Base-by-base conservation (phyloP, 2,888 invertebrate species). In the Cryptus armator region DNA sequence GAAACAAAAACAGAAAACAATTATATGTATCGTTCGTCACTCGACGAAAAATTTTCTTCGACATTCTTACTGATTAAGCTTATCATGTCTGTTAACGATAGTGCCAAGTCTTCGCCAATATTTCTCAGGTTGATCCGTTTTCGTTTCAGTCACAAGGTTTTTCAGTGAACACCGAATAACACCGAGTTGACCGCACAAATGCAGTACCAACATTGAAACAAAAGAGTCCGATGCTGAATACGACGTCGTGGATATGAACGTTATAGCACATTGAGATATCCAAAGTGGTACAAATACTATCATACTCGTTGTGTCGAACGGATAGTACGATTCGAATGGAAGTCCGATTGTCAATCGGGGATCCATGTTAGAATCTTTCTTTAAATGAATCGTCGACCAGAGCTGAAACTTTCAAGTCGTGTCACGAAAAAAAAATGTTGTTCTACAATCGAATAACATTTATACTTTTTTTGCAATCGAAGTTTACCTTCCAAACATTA, bases 11-110 rank as follows among this genome's bases (percentile, higher is more conserved):
- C 56, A 77, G 32, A 10, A 77, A 72, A 46, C 56, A 70, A 51
- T 53, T 14, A 24, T 51, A 51, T 51, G 19, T 16, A 56, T 59
- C 24, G 1, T 24, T 64, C 4, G 53, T 51, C 7, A 16, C 51
- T 16, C 51, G 37, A 16, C 51, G 16, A 51, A 1, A 51, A 1
- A 19, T 48, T 3, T 48, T 6, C 6, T 6, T 16, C 19, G 51
- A 7, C n/a, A 16, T 51, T 79, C 37, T 43, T 51, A 79, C 77
- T 70, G 43, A 86, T 89, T 86, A 19, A 70, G 24, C 77, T 88
- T 9, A 79, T 75, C 87, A 79, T 89, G 88, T 19, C 72, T 89
- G 59, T 66, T 70, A 7, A 89, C 83, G 32, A 89, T 88, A 6
- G 3, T 46, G n/a, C 29, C 62, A 9, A 89, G 24, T 14, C 84